These are phyloP conservation scores for Drymodes brunneopygia DNA, from an alignment of 2,113 vertebrate species.

Conservation along the genomic window DNA sequence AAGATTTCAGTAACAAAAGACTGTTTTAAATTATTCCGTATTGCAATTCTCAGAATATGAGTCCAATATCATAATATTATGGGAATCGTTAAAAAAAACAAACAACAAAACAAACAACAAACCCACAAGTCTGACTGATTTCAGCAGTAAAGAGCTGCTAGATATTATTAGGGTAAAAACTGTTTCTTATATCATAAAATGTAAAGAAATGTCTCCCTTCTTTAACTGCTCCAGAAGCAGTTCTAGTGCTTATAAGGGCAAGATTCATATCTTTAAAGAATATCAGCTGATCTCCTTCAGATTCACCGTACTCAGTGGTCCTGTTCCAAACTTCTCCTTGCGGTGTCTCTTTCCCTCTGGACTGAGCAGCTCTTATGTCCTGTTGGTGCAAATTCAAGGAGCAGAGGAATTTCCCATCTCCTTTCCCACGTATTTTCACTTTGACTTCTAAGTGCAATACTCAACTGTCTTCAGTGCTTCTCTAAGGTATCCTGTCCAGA, in stretches of 20 bases:
- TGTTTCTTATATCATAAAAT: background rate
- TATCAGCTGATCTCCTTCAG: background rate
- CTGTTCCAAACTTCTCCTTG: background rate
- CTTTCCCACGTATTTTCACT: background rate
- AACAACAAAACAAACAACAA: background rate
- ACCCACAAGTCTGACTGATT: background rate
- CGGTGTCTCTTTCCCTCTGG: background rate
- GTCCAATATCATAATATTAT: background rate
- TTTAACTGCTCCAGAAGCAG: background rate
- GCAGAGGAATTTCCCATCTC: background rate
- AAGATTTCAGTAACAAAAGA: background rate
- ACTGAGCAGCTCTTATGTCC: background rate
- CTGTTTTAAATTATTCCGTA: background rate
- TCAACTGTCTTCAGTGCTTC: background rate
- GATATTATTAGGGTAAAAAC: background rate
- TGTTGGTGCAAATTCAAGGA: background rate
- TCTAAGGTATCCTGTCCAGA: background rate
- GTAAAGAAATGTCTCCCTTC: background rate
- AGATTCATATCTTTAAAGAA: background rate
- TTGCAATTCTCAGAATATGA: background rate
- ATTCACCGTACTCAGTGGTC: background rate
- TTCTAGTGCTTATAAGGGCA: background rate
- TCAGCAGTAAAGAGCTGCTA: background rate
- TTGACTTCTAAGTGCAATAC: background rate
- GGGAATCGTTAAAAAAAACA: background rate